phyloP scores from a whole-genome alignment of 2,113 vertebrate genomes.

The Oryzias curvinotus region DNA sequence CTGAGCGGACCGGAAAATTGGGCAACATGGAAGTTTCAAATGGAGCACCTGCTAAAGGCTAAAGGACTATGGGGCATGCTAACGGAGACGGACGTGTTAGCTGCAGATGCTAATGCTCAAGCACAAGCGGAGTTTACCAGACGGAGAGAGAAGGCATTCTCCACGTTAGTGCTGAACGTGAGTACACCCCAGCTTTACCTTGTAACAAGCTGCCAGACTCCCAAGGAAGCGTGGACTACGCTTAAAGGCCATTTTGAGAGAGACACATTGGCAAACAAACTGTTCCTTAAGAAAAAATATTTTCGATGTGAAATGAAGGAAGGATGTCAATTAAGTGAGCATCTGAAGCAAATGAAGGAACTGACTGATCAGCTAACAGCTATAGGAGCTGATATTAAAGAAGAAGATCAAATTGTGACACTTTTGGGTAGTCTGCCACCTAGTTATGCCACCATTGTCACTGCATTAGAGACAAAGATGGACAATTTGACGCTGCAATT shows the following conservation, averaged over 20 bases:
- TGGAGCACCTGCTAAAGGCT: not conserved
- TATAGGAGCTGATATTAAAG: not conserved
- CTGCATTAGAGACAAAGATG: slow-evolving; percentile 20
- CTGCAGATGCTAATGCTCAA: not conserved
- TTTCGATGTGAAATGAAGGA: slow-evolving; percentile 9
- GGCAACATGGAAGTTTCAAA: not conserved
- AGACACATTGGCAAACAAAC: slow-evolving; percentile 1
- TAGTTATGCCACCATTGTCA: slow-evolving; percentile 13
- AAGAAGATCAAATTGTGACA: slow-evolving; percentile 2
- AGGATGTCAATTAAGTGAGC: not conserved
- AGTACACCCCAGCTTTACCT: slow-evolving; percentile 1
- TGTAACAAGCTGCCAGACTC: not conserved
- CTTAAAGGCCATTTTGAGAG: slow-evolving; percentile 2
- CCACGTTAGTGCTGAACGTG: not conserved
- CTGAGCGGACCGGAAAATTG: not conserved
- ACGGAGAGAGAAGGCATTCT: not conserved
- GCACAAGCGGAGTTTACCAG: not conserved
- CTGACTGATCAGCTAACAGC: not conserved
- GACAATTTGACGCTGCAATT: slow-evolving; percentile 2
- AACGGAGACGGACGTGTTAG: not conserved
- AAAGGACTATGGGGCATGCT: not conserved
- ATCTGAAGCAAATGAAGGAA: slow-evolving; percentile 4
- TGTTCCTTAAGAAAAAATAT: slow-evolving; percentile 1
- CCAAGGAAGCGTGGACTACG: not conserved
- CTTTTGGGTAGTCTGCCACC: slow-evolving; percentile 1